These are phyloP conservation scores for Penaeus chinensis DNA, from an alignment of 1,140 invertebrate genomes.

Conservation along the genomic window DNA sequence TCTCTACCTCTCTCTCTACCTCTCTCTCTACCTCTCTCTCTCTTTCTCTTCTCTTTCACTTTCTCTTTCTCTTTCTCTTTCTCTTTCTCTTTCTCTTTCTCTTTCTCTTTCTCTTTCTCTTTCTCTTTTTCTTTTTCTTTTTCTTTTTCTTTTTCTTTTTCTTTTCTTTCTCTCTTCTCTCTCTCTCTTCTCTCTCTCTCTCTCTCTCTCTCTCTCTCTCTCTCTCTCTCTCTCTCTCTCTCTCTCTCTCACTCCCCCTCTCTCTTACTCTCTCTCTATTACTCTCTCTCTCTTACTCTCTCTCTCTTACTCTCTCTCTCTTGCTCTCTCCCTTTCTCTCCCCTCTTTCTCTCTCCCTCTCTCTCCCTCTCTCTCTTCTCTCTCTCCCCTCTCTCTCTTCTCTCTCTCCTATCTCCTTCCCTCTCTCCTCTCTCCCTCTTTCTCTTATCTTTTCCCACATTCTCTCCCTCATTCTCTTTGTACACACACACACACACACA, in stretches of 20 bases:
- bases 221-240: neutral
- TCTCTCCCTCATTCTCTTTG: neutral
- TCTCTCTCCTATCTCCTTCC: too few relatives aligned
- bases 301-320: too few relatives aligned
- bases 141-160: neutral
- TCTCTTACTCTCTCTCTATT: too few relatives aligned
- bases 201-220: neutral
- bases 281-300: too few relatives aligned
- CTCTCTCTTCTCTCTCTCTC: neutral
- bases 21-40: too few relatives aligned
- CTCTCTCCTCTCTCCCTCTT: neutral
- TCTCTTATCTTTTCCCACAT: too few relatives aligned
- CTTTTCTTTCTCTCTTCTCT: neutral
- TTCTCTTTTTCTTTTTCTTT: neutral
- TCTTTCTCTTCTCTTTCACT: neutral
- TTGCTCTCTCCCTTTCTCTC: neutral
- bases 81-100: neutral
- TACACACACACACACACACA: too few relatives aligned
- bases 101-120: neutral
- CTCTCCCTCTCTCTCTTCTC: neutral
- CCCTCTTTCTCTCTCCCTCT: too few relatives aligned
- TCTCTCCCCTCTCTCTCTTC: neutral
- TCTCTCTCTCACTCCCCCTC: neutral
- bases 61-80: neutral
- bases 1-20: neutral